Conservation (phyloP, 2,888 invertebrate species). For the Oegoconia quadripuncta region DNA sequence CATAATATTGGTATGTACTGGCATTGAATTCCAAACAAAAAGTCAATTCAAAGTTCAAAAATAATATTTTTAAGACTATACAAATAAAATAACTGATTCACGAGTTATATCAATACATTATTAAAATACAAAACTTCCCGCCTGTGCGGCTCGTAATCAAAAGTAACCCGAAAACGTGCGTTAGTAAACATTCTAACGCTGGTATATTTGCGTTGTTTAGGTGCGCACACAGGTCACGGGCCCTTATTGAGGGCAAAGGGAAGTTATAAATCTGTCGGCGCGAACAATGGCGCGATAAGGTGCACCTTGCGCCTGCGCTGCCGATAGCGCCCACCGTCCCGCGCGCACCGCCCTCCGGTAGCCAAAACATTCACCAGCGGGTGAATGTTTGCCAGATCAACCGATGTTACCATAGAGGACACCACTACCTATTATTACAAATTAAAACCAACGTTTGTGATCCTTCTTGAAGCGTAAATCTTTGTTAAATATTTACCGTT, state of each 20-base stretch:
- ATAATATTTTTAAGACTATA: no score
- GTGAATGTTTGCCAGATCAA: no score
- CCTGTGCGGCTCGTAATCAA: neutral
- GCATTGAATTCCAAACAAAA: no score
- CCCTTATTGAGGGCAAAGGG: constrained; percentile 79
- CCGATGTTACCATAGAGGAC: no score
- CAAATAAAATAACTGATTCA: no score
- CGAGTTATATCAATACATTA: no score
- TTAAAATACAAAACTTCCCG: neutral
- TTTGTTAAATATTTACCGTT: neutral
- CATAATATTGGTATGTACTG: no score
- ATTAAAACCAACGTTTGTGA: no score
- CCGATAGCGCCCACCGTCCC: constrained; percentile 37
- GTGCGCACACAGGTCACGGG: constrained; percentile 61
- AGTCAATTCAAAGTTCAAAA: no score
- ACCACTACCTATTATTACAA: neutral
- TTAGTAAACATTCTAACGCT: constrained; percentile 11
- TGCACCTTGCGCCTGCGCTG: constrained; percentile 67
- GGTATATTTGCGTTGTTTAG: constrained; percentile 37
- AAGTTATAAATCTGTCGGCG: constrained; percentile 78
- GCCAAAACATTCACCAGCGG: constrained; percentile 27
- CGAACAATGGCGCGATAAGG: constrained; percentile 76
- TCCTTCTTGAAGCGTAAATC: neutral
- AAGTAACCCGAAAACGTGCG: constrained; percentile 4
- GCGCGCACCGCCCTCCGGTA: constrained; percentile 24